Conservation (phyloP, 2,888 invertebrate species). For the Molanna angustata region DNA sequence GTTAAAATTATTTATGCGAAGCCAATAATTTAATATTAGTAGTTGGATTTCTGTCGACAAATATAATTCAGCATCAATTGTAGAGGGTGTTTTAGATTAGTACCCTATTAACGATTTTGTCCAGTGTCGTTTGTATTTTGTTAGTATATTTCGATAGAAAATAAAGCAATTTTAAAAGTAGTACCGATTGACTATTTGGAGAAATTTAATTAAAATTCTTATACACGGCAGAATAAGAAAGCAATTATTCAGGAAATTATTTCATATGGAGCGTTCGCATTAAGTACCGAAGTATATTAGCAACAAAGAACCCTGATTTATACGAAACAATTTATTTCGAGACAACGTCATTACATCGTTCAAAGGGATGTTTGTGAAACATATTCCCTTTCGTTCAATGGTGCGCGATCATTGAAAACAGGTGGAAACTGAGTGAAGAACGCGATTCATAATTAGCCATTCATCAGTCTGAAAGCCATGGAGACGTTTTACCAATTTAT, state of each 20-base stretch:
- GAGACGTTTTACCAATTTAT: slow-evolving; percentile 26
- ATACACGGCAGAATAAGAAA: neutral
- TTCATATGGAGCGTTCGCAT: slow-evolving; percentile 1
- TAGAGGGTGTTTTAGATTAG: too few relatives aligned
- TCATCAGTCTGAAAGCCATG: slow-evolving; percentile 12
- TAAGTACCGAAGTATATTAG: slow-evolving; percentile 7
- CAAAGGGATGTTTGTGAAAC: slow-evolving; percentile 16
- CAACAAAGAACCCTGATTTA: slow-evolving; percentile 29
- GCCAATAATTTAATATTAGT: too few relatives aligned
- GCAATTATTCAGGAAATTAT: slow-evolving; percentile 11
- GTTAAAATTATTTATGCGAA: too few relatives aligned
- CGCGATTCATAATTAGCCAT: slow-evolving; percentile 27
- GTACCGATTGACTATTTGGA: too few relatives aligned
- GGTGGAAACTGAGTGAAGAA: slow-evolving; percentile 19
- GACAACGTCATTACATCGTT: slow-evolving; percentile 21
- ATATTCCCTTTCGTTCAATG: slow-evolving; percentile 7
- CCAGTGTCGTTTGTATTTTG: too few relatives aligned
- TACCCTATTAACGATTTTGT: too few relatives aligned
- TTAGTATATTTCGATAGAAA: too few relatives aligned
- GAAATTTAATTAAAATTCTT: slow-evolving; percentile 7
- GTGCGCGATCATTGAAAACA: slow-evolving; percentile 25
- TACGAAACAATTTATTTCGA: slow-evolving; percentile 27
- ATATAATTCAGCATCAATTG: too few relatives aligned
- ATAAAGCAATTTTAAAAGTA: too few relatives aligned
- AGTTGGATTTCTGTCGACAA: too few relatives aligned